Conservation (phyloP, 2,888 invertebrate species). For the Limnephilus rhombicus region DNA sequence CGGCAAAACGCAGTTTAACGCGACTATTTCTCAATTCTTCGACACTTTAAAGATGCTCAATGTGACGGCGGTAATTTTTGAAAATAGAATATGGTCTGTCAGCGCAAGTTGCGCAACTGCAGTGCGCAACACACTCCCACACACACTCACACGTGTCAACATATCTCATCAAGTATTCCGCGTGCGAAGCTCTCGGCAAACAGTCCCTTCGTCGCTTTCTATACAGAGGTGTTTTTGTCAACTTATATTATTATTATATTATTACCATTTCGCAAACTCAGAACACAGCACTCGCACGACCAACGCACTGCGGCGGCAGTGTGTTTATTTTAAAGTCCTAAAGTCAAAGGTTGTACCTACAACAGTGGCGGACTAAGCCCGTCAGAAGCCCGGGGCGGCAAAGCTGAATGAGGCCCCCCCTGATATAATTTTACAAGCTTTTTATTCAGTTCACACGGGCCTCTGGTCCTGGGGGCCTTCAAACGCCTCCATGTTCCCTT, state of each 20-base stretch:
- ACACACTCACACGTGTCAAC: conserved; percentile 20
- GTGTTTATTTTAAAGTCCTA: not conserved
- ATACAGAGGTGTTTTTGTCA: not conserved
- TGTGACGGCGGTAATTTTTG: conserved; percentile 35
- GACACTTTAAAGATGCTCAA: conserved; percentile 41
- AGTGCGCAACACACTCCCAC: conserved; percentile 6
- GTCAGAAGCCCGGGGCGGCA: no score
- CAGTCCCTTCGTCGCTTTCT: conserved; percentile 13
- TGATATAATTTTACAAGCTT: no score
- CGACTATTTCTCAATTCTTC: conserved; percentile 13
- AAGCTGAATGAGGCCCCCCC: no score
- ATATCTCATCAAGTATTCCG: conserved; percentile 11
- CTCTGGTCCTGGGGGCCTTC: no score
- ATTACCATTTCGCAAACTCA: not conserved
- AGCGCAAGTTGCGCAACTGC: not conserved
- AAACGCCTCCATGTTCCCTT: no score
- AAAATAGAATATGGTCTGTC: conserved; percentile 46
- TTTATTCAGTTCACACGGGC: no score
- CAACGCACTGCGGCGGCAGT: not conserved
- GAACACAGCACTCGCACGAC: not conserved
- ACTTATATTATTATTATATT: not conserved
- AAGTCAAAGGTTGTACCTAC: not conserved
- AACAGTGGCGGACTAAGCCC: not conserved
- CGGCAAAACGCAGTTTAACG: not conserved
- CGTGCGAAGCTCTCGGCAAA: not conserved